Evolutionary conservation across 2,797 vertebrate species (phyloP).

Genomic region (Acridotheres tristis): DNA sequence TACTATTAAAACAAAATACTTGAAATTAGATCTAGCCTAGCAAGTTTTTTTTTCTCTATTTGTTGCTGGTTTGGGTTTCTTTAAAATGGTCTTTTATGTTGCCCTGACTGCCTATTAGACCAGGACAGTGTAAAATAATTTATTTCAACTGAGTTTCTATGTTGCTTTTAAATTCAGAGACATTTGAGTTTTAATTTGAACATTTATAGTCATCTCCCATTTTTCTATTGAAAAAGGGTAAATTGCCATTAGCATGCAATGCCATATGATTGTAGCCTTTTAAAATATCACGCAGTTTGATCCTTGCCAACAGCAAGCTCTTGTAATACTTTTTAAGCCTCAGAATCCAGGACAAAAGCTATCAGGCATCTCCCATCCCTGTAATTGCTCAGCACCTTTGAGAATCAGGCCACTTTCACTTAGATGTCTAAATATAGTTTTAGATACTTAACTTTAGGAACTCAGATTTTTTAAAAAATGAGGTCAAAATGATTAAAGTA

Average conservation of each 20-base stretch:
- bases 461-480: neutral
- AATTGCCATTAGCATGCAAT: neutral
- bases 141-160: neutral
- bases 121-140: neutral
- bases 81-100: neutral
- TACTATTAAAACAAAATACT: neutral
- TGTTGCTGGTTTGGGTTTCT: neutral
- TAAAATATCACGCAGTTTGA: neutral
- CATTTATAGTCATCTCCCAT: neutral
- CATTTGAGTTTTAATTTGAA: neutral
- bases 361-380: neutral
- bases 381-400: constrained; percentile 27
- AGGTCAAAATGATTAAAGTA: neutral
- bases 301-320: neutral
- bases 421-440: constrained; percentile 17
- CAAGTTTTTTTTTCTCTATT: neutral
- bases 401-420: constrained; percentile 13
- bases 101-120: neutral
- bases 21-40: neutral
- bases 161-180: neutral
- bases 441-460: neutral
- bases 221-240: neutral
- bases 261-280: neutral
- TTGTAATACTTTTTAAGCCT: neutral
- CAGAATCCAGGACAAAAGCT: neutral